A percentile compares a stretch with the other conserved stretches of the same genome.
Conservation (phyloP, 2,797 vertebrate genomes). For the Leptatherina wallacei region DNA sequence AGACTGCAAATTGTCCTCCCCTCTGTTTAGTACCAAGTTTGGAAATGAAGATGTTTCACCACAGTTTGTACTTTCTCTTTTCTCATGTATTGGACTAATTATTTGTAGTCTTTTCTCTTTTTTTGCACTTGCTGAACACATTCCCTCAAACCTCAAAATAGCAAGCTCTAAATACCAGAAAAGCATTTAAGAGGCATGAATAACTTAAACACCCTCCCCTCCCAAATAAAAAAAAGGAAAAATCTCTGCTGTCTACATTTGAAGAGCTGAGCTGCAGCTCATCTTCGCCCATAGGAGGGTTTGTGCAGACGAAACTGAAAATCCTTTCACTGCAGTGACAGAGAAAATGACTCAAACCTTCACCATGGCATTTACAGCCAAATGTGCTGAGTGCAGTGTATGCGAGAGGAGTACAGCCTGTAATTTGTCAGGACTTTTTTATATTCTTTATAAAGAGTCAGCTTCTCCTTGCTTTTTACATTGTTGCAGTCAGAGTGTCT, state of each 20-base stretch:
- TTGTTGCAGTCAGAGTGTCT: slow-evolving; percentile 73
- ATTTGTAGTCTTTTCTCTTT: slow-evolving; percentile 11
- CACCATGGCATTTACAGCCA: slow-evolving; percentile 86
- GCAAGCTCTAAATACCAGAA: slow-evolving; percentile 36
- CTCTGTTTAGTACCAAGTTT: slow-evolving; percentile 74
- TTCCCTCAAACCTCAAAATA: slow-evolving; percentile 25
- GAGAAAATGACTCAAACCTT: slow-evolving; percentile 85
- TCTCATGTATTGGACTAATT: slow-evolving; percentile 12
- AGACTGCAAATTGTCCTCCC: slow-evolving; percentile 62
- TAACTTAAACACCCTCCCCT: slow-evolving; percentile 17
- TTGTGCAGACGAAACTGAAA: slow-evolving; percentile 79
- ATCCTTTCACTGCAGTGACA: slow-evolving; percentile 80
- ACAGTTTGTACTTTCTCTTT: slow-evolving; percentile 55
- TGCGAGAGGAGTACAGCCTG: slow-evolving; percentile 77
- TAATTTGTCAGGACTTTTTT: slow-evolving; percentile 83
- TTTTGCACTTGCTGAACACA: slow-evolving; percentile 17
- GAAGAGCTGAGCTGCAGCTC: slow-evolving; percentile 69
- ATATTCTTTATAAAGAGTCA: slow-evolving; percentile 81
- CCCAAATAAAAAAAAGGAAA: slow-evolving; percentile 9
- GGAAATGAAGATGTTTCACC: slow-evolving; percentile 71
- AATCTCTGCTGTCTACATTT: slow-evolving; percentile 48
- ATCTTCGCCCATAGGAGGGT: slow-evolving; percentile 69
- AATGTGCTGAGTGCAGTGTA: slow-evolving; percentile 84
- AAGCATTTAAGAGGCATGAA: slow-evolving; percentile 50
- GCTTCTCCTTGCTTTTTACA: slow-evolving; percentile 73